phyloP scores from a whole-genome alignment of 2,797 vertebrate species.

The Iguana delicatissima region DNA sequence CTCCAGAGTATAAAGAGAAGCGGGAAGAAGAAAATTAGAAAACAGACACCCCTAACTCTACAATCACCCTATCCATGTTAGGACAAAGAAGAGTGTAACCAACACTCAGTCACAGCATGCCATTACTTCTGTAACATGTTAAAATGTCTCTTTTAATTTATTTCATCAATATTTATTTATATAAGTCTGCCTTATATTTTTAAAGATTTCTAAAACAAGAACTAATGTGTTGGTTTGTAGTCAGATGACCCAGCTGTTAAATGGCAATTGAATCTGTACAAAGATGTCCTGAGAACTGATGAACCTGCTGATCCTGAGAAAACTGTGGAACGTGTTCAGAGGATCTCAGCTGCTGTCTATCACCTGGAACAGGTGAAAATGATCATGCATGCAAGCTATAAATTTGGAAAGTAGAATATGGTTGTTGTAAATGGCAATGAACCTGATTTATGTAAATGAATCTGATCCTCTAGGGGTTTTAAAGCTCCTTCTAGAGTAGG shows the following conservation, averaged over 20 bases:
- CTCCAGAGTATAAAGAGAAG: neutral
- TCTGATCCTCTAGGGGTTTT: neutral
- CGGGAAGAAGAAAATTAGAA: neutral
- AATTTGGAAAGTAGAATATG: conserved; percentile 5
- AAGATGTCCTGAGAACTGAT: conserved; percentile 89
- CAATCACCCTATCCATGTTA: neutral
- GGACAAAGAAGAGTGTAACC: neutral
- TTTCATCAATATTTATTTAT: neutral
- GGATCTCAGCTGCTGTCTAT: conserved; percentile 97
- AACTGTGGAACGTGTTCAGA: conserved; percentile 94
- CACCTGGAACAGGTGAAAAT: conserved; percentile 93
- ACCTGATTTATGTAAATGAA: neutral
- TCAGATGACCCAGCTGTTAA: conserved; percentile 97
- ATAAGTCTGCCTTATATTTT: neutral
- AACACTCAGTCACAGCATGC: neutral
- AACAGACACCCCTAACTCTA: neutral
- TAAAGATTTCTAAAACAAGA: neutral
- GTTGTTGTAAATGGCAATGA: no score
- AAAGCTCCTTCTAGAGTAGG: no score
- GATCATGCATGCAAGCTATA: neutral
- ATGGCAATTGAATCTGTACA: conserved; percentile 98
- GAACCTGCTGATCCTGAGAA: conserved; percentile 89
- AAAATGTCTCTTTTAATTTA: neutral
- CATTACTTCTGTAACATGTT: neutral
- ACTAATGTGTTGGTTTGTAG: conserved; percentile 76